phyloP scores from a whole-genome alignment of 2,888 invertebrate species.

The Blastobasis adustella region DNA sequence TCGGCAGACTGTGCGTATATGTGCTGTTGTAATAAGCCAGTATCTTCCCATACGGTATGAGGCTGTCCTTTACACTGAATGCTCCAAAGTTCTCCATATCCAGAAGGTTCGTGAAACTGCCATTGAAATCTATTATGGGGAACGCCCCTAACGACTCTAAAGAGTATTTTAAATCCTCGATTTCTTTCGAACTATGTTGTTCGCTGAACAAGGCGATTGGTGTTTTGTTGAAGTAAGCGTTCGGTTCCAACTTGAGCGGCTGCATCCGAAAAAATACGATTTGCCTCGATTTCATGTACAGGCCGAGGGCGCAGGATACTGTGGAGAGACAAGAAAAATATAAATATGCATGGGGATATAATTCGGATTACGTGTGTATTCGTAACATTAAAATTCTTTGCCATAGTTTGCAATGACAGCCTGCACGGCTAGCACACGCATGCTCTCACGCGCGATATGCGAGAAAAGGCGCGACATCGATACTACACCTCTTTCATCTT shows the following conservation, averaged over 20 bases:
- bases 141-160: constrained; percentile 51
- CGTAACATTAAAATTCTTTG: no score
- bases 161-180: constrained; percentile 48
- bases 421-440: no score
- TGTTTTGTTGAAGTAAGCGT: constrained; percentile 75
- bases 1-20: constrained; percentile 85
- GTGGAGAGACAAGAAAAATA: neutral
- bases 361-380: no score
- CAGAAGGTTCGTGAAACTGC: constrained; percentile 78
- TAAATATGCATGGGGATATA: no score
- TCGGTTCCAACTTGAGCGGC: constrained; percentile 76
- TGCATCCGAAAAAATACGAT: constrained; percentile 78
- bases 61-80: constrained; percentile 74
- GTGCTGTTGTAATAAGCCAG: constrained; percentile 86
- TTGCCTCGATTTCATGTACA: constrained; percentile 78
- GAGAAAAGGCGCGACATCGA: no score
- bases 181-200: constrained; percentile 47
- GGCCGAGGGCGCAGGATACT: constrained; percentile 79
- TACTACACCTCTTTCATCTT: no score
- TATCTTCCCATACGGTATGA: constrained; percentile 69
- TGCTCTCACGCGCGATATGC: no score
- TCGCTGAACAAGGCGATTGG: constrained; percentile 78
- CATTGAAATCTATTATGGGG: constrained; percentile 75
- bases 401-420: no score
- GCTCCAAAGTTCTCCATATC: constrained; percentile 80